Base-by-base conservation (phyloP, 2,888 invertebrate genomes). In the Dynastes hyllus region DNA sequence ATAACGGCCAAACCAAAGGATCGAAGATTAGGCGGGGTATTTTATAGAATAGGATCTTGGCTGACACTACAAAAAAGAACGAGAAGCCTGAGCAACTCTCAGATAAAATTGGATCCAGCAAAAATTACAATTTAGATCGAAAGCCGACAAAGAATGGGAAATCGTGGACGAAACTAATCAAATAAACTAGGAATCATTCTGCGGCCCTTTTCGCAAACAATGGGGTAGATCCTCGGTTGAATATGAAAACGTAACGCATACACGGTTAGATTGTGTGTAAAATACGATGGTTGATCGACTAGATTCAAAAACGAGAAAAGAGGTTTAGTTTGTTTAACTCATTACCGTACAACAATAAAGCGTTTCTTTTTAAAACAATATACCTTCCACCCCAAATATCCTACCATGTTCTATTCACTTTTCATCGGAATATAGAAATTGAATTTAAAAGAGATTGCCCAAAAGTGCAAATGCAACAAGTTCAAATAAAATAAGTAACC, bases 51-150 rank as follows among this genome's bases (percentile, higher is more conserved):
- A 67, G 50, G 50, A 27, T 67, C 50, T 45, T 9, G 67, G 55
- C 8, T 58, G 3, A 58, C 1, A 5, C 32, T 37, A 5, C 5
- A 58, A 9, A 67, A 50, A 45, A 67, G 67, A 45, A 37, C 16
- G 61, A 69, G 45, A 45, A 58, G 27, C 55, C 13, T 13, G 37
- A 51, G 63, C 6, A 37, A 45, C 27, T 69, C 79, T 76, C 66
- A 76, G 69, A 81, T 78, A 79, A 45, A 82, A 81, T 81, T 80
- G 81, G 79, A 81, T 80, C 75, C 32, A 32, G 77, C 71, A 80
- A 79, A 78, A 79, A 78, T 73, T 79, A 70, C 77, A 78, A 67
- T 76, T 76, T 55, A 75, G 79, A 75, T 79, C 67, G 79, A 79
- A 80, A 77, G 77, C 73, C 78, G 81, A 80, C 80, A 81, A 80